Percentiles rank a stretch among this genome's conserved stretches.
phyloP scores from a whole-genome alignment of 1,140 invertebrate genomes.

The Bombus waltoni region DNA sequence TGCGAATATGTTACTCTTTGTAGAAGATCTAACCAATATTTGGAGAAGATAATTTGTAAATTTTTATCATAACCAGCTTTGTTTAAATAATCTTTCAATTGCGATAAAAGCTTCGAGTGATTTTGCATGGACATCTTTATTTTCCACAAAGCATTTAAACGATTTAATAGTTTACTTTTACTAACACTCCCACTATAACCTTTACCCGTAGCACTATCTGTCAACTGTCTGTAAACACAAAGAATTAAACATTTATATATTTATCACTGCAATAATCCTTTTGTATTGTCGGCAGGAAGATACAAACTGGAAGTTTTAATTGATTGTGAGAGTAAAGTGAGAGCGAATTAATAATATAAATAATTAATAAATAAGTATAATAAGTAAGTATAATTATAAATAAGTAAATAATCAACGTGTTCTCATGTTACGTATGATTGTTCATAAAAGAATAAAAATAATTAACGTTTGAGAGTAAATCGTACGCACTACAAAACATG shows the following conservation, averaged over 20 bases:
- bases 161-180: conserved; percentile 67
- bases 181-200: conserved; percentile 70
- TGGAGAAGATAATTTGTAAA: conserved; percentile 81
- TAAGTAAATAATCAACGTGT: background rate
- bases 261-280: background rate
- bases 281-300: too few relatives aligned
- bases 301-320: too few relatives aligned
- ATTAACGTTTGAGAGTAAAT: too few relatives aligned
- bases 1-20: conserved; percentile 79
- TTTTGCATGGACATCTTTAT: conserved; percentile 81
- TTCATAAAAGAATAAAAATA: background rate
- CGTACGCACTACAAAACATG: background rate
- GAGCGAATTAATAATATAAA: background rate
- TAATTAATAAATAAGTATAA: background rate
- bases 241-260: background rate
- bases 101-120: conserved; percentile 82
- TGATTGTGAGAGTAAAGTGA: too few relatives aligned
- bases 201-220: conserved; percentile 66
- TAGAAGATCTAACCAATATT: conserved; percentile 82
- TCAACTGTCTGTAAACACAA: conserved; percentile 65
- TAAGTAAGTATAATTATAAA: background rate
- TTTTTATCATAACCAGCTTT: conserved; percentile 82
- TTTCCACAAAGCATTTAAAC: conserved; percentile 60
- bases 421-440: background rate
- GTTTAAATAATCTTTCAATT: conserved; percentile 81